Conservation (phyloP, 2,797 vertebrate genomes). For the Rhinatrema bivittatum region DNA sequence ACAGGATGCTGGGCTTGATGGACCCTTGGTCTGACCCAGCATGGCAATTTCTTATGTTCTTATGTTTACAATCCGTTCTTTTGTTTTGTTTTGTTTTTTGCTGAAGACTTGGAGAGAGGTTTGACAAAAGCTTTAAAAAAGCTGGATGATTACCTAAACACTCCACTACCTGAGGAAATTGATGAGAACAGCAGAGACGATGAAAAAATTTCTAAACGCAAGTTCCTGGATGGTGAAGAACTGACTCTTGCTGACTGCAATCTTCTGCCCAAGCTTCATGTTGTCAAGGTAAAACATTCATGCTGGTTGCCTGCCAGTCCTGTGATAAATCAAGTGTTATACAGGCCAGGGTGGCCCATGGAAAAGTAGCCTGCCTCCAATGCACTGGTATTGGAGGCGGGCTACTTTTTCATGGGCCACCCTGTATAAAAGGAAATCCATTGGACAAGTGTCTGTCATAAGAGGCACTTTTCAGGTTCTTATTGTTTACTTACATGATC, state of each 20-base stretch:
- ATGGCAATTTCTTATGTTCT: too few relatives aligned
- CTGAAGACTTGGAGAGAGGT: slow-evolving; percentile 74
- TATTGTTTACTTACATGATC: too few relatives aligned
- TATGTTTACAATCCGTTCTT: not conserved
- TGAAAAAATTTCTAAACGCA: slow-evolving; percentile 71
- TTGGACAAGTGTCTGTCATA: too few relatives aligned
- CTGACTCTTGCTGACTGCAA: slow-evolving; percentile 95
- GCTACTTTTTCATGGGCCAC: too few relatives aligned
- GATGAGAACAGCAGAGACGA: slow-evolving; percentile 72
- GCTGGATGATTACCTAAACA: slow-evolving; percentile 83
- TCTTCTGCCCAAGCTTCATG: slow-evolving; percentile 93
- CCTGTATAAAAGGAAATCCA: too few relatives aligned
- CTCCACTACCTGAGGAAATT: slow-evolving; percentile 80
- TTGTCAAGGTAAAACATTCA: slow-evolving; percentile 77
- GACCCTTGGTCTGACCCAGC: too few relatives aligned
- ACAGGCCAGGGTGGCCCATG: too few relatives aligned
- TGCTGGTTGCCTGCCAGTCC: not conserved
- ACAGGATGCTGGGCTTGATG: too few relatives aligned
- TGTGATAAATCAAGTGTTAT: too few relatives aligned
- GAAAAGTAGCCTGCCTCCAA: too few relatives aligned
- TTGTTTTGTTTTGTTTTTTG: slow-evolving; percentile 4
- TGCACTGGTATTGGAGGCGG: too few relatives aligned
- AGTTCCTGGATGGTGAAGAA: slow-evolving; percentile 87
- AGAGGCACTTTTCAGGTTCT: too few relatives aligned
- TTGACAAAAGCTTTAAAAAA: slow-evolving; percentile 80